A percentile compares a stretch with the other conserved stretches of the same genome.
These are phyloP conservation scores for Loriculus beryllinus DNA, from an alignment of 2,797 vertebrate species.

Conservation along the genomic window DNA sequence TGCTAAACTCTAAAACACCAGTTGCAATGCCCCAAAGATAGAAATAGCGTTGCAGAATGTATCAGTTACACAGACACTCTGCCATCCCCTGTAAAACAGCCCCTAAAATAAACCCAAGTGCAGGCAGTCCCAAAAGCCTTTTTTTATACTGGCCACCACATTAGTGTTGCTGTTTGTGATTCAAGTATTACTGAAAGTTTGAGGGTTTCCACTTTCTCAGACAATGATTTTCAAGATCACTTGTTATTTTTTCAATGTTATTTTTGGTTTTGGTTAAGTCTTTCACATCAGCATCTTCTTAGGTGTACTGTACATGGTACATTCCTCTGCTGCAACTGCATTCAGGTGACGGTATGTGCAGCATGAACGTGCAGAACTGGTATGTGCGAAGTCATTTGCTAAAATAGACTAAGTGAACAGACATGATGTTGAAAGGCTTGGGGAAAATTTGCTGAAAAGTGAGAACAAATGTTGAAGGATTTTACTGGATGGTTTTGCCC, in stretches of 20 bases:
- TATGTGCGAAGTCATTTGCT: neutral
- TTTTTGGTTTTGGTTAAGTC: neutral
- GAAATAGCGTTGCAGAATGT: constrained; percentile 9
- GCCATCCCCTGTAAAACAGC: neutral
- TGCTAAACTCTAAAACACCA: neutral
- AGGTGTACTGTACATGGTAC: neutral
- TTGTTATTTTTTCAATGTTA: neutral
- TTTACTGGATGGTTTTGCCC: neutral
- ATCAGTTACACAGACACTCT: constrained; percentile 1
- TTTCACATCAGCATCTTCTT: neutral
- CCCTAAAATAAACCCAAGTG: neutral
- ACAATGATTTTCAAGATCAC: neutral
- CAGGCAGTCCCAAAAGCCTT: neutral
- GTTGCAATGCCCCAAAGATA: neutral
- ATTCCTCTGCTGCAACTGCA: neutral
- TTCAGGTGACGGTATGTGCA: neutral
- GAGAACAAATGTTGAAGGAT: neutral
- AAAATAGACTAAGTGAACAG: neutral
- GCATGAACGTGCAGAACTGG: neutral
- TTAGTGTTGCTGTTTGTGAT: neutral
- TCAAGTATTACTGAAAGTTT: neutral
- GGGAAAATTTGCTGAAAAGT: neutral
- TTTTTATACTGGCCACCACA: neutral
- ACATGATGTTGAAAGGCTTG: neutral
- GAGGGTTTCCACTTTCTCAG: neutral